These are phyloP conservation scores for Cyclargus thomasi DNA, from an alignment of 1,140 invertebrate genomes.

Conservation along the genomic window DNA sequence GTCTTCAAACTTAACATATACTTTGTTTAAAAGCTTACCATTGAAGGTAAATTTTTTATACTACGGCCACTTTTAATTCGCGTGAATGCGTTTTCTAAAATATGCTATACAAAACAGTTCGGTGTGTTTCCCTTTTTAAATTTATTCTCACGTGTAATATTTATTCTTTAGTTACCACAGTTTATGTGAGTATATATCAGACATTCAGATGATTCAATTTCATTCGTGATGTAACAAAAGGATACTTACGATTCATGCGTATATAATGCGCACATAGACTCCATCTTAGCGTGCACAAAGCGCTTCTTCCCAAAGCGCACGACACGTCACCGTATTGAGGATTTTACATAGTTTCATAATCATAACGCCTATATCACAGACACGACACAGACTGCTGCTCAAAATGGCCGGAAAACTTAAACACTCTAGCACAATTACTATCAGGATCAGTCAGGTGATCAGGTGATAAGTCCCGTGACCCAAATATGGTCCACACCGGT, in stretches of 20 bases:
- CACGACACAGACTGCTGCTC: neutral
- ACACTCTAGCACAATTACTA: neutral
- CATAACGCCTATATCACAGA: neutral
- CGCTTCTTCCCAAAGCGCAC: neutral
- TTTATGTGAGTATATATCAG: neutral
- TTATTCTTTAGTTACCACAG: too few species aligned
- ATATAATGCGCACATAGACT: neutral
- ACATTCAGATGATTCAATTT: neutral
- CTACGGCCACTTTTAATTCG: too few species aligned
- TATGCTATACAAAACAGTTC: too few species aligned
- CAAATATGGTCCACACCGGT: constrained; percentile 38
- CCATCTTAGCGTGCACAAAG: neutral
- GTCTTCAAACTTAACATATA: too few species aligned
- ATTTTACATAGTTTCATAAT: neutral
- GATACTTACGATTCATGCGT: neutral
- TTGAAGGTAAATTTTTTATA: too few species aligned
- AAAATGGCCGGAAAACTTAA: neutral
- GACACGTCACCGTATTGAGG: neutral
- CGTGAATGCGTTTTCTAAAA: too few species aligned
- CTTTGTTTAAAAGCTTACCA: too few species aligned
- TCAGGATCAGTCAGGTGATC: neutral
- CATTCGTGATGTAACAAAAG: neutral
- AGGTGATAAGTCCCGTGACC: constrained; percentile 34
- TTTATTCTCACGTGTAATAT: too few species aligned
- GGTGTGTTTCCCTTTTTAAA: too few species aligned